phyloP scores from a whole-genome alignment of 2,888 invertebrate species.

The Lithosia quadra region DNA sequence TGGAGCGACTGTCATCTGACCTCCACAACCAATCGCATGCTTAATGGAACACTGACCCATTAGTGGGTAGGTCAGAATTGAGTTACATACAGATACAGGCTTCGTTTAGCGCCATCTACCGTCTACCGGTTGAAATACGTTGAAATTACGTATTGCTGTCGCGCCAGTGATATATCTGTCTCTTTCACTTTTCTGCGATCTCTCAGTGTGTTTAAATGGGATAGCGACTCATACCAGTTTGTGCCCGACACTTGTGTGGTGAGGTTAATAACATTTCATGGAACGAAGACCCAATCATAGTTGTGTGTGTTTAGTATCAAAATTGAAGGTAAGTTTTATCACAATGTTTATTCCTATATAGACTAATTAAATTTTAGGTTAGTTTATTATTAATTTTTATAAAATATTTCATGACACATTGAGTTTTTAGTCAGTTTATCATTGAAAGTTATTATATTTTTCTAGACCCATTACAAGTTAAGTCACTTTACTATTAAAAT shows the following conservation, averaged over 20 bases:
- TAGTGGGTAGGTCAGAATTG: constrained; percentile 12
- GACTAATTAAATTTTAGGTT: constrained; percentile 25
- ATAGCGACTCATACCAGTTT: constrained; percentile 31
- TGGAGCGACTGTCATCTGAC: too few relatives aligned
- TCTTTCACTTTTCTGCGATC: constrained; percentile 30
- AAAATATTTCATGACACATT: constrained; percentile 21
- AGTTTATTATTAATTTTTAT: constrained; percentile 25
- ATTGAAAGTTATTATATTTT: constrained; percentile 22
- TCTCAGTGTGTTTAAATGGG: constrained; percentile 26
- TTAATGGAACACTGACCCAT: constrained; percentile 18
- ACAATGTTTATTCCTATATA: constrained; percentile 24
- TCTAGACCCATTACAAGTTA: constrained; percentile 11
- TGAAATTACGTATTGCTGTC: constrained; percentile 18
- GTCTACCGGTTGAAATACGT: constrained; percentile 15
- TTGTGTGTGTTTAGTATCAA: constrained; percentile 25
- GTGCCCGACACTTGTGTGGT: constrained; percentile 25
- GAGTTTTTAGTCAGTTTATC: constrained; percentile 19
- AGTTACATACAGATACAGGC: constrained; percentile 8
- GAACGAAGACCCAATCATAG: constrained; percentile 28
- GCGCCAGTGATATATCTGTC: constrained; percentile 22
- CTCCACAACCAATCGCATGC: too few relatives aligned
- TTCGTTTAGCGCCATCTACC: constrained; percentile 12
- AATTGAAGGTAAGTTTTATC: constrained; percentile 28
- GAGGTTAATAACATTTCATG: constrained; percentile 22
- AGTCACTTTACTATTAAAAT: constrained; percentile 25